A percentile compares a stretch with the other conserved stretches of the same genome.
These are phyloP conservation scores for Drosophila melanogaster DNA, from an alignment of 1,140 invertebrate genomes.

Conservation along the genomic window DNA sequence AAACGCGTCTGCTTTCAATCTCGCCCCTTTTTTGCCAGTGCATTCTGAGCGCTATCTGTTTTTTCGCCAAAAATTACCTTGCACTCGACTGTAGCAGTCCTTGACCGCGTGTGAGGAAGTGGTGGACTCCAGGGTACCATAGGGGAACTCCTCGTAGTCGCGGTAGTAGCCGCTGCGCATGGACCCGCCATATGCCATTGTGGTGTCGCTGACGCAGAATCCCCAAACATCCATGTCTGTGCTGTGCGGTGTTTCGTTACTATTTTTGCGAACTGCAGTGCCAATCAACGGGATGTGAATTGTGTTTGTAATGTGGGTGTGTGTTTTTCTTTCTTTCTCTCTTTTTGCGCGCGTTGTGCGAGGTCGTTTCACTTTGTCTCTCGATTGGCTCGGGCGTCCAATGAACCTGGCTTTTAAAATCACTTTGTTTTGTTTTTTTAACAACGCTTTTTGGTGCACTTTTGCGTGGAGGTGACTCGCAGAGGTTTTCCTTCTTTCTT, in stretches of 20 bases:
- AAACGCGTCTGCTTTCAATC: constrained; percentile 3
- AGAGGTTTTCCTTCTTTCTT: constrained; percentile 9
- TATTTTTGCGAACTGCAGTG: constrained; percentile 17
- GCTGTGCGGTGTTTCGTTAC: neutral
- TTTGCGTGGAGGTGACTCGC: constrained; percentile 40
- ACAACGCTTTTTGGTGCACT: constrained; percentile 46
- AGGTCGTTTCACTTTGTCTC: constrained; percentile 76
- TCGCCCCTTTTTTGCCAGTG: neutral
- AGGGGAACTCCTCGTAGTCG: constrained; percentile 85
- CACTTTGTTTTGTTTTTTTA: constrained; percentile 51
- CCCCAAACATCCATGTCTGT: constrained; percentile 80
- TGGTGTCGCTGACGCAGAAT: constrained; percentile 78
- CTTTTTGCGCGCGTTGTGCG: constrained; percentile 59
- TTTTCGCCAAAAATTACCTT: constrained; percentile 63
- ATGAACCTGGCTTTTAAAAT: constrained; percentile 56
- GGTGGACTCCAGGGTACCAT: constrained; percentile 74
- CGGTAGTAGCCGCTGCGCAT: constrained; percentile 85
- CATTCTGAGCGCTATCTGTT: constrained; percentile 8
- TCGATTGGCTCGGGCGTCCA: constrained; percentile 59
- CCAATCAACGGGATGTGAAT: neutral
- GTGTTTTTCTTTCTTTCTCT: constrained; percentile 32
- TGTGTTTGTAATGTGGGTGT: constrained; percentile 27
- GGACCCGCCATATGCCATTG: constrained; percentile 85
- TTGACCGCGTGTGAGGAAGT: constrained; percentile 61
- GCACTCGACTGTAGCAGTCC: constrained; percentile 81